Conservation (phyloP, 2,113 vertebrate genomes). For the Caretta caretta region DNA sequence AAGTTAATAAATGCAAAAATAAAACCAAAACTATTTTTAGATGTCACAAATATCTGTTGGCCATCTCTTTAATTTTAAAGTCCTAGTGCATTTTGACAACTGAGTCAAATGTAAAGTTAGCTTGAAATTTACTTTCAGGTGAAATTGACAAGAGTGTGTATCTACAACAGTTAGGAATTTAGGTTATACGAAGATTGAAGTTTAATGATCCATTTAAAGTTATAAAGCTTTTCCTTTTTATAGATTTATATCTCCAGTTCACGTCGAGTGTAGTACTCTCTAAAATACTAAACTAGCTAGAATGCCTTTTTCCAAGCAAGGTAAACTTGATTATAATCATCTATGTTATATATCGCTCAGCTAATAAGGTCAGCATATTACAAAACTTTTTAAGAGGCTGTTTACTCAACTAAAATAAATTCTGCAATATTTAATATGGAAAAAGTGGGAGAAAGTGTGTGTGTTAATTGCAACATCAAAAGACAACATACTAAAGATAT, state of each 20-base stretch:
- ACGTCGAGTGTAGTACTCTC: fast-evolving
- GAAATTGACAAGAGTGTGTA: not conserved
- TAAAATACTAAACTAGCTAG: not conserved
- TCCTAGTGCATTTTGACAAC: not conserved
- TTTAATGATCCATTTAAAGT: not conserved
- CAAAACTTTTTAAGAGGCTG: not conserved
- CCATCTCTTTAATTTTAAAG: not conserved
- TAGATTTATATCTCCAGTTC: not conserved
- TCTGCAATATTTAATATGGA: not conserved
- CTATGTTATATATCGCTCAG: not conserved
- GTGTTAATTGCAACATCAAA: too few species aligned
- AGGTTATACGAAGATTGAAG: not conserved
- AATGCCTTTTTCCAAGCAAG: not conserved
- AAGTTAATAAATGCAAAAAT: too few species aligned
- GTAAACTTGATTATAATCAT: not conserved
- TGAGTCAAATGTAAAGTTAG: not conserved
- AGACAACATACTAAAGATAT: too few species aligned
- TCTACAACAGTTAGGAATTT: not conserved
- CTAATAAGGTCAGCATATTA: not conserved
- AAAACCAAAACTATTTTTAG: not conserved
- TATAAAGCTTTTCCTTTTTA: not conserved
- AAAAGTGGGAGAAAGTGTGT: not conserved
- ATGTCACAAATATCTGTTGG: not conserved
- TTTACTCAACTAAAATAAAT: not conserved
- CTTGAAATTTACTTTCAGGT: not conserved